Evolutionary conservation across 2,113 vertebrate genomes (phyloP).

Genomic region (Lepus timidus): DNA sequence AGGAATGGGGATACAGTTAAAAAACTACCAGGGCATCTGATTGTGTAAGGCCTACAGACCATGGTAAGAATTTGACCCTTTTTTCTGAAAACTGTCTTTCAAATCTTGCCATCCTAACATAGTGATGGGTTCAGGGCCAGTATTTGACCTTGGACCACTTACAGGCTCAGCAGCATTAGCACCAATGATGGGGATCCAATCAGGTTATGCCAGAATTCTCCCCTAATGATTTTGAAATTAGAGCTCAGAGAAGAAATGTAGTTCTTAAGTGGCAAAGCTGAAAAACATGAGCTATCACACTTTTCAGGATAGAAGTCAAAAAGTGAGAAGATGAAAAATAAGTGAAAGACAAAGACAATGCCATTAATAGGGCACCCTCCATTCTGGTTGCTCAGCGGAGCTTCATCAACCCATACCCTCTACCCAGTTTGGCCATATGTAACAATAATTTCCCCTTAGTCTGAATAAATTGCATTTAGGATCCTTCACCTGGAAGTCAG

Average conservation of each 20-base stretch:
- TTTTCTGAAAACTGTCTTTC: background rate
- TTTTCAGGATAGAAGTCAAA: conserved; percentile 4
- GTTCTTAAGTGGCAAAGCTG: background rate
- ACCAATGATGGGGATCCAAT: background rate
- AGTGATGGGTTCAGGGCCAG: background rate
- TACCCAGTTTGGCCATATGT: background rate
- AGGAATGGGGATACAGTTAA: background rate
- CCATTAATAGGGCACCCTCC: background rate
- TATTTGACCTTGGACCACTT: background rate
- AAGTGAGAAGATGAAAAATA: background rate
- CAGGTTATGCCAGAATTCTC: background rate
- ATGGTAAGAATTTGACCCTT: background rate
- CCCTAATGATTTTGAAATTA: background rate
- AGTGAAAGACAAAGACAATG: background rate
- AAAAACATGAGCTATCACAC: background rate
- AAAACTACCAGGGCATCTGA: background rate
- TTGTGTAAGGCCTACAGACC: background rate
- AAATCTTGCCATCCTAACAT: background rate
- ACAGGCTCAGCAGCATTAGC: background rate
- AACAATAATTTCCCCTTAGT: background rate
- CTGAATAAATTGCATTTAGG: background rate
- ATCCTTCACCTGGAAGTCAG: background rate
- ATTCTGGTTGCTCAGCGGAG: background rate
- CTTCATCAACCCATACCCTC: background rate
- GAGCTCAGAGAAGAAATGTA: background rate